Percentiles rank a stretch among this genome's conserved stretches.
These are phyloP conservation scores for Sebastes dallii DNA, from an alignment of 2,797 vertebrate genomes.

Conservation along the genomic window DNA sequence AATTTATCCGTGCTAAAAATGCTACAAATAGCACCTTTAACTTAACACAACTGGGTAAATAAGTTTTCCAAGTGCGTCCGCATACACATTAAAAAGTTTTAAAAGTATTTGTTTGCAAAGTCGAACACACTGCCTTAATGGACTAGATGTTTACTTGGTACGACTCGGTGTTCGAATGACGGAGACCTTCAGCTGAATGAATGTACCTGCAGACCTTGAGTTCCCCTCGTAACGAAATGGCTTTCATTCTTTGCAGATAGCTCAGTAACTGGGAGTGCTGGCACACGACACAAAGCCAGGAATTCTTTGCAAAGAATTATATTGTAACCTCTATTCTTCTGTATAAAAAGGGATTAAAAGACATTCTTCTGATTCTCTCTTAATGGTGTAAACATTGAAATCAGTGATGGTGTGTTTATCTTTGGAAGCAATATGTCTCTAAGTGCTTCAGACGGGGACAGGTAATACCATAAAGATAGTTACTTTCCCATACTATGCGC, in stretches of 20 bases:
- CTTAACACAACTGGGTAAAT: neutral
- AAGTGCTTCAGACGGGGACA: neutral
- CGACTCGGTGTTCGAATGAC: neutral
- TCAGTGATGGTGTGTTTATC: slow-evolving; percentile 5
- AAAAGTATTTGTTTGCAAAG: neutral
- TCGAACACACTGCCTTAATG: neutral
- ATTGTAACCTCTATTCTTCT: neutral
- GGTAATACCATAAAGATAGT: neutral
- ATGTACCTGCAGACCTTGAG: neutral
- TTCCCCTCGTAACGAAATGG: neutral
- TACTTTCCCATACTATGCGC: neutral
- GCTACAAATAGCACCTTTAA: neutral
- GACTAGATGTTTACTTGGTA: neutral
- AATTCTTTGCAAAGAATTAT: slow-evolving; percentile 16
- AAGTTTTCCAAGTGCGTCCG: neutral
- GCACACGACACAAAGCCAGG: neutral
- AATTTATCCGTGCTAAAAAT: neutral
- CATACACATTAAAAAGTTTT: neutral
- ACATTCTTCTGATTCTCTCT: slow-evolving; percentile 9
- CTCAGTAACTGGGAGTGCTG: neutral
- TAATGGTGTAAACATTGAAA: slow-evolving; percentile 30
- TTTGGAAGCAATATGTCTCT: slow-evolving; percentile 21
- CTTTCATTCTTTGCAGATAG: neutral
- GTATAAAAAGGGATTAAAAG: slow-evolving; percentile 6
- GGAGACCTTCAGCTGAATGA: slow-evolving; percentile 9